Percentiles rank a stretch among this genome's conserved stretches.
These are phyloP conservation scores for Caenorhabditis sp. DNA, from an alignment of 2,888 invertebrate species.

Conservation along the genomic window DNA sequence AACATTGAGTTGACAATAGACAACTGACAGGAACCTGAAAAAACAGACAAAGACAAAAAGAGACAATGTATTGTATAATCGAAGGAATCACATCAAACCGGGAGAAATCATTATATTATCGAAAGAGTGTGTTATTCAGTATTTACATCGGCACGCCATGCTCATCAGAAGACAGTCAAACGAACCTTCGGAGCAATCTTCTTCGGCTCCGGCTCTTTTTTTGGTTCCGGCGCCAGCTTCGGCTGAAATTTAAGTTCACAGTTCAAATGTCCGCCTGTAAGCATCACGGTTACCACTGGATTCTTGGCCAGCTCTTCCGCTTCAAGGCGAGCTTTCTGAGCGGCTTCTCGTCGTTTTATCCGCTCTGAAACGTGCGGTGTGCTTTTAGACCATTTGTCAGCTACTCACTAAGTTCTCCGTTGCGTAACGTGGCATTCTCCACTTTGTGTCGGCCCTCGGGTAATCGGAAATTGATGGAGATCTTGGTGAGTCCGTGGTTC, in stretches of 20 bases:
- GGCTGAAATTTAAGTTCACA: no score
- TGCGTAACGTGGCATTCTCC: slow-evolving; percentile 76
- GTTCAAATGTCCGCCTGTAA: no score
- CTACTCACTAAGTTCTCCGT: slow-evolving; percentile 78
- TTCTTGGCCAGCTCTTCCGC: slow-evolving; percentile 65
- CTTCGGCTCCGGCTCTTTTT: slow-evolving; percentile 41
- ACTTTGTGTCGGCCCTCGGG: slow-evolving; percentile 78
- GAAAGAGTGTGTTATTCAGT: not conserved
- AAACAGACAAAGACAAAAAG: not conserved
- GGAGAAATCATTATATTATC: slow-evolving; percentile 7
- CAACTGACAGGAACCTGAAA: slow-evolving; percentile 1
- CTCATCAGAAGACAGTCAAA: slow-evolving; percentile 52
- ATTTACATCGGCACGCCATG: slow-evolving; percentile 16
- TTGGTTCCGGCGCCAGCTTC: slow-evolving; percentile 53
- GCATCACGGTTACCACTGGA: slow-evolving; percentile 52
- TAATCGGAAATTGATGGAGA: slow-evolving; percentile 76
- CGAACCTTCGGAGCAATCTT: slow-evolving; percentile 54
- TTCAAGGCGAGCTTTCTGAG: slow-evolving; percentile 63
- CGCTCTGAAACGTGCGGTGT: slow-evolving; percentile 72
- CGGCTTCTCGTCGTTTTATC: slow-evolving; percentile 71
- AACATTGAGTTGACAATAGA: not conserved
- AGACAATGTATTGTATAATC: not conserved
- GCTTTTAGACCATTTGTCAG: no score
- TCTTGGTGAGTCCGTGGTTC: slow-evolving; percentile 75
- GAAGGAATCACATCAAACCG: slow-evolving; percentile 32